phyloP scores from a whole-genome alignment of 2,113 vertebrate species.

The Jacana jacana region DNA sequence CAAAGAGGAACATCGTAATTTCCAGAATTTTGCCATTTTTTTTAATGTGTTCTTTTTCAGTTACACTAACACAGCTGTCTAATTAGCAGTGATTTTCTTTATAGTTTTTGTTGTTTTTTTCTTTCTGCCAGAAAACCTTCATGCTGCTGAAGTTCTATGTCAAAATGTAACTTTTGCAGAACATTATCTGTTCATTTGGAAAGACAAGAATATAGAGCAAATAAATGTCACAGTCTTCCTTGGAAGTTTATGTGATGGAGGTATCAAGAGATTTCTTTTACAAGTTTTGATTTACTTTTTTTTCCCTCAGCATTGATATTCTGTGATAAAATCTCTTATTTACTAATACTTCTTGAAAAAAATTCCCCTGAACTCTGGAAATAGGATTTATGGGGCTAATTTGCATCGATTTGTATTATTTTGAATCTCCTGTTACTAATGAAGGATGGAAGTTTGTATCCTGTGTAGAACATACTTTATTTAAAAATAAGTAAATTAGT shows the following conservation, averaged over 20 bases:
- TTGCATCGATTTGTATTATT: not conserved
- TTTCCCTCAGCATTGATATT: not conserved
- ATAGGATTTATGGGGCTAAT: not conserved
- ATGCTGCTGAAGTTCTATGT: conserved; percentile 37
- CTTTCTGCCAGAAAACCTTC: conserved; percentile 40
- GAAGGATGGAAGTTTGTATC: not conserved
- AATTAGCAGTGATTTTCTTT: not conserved
- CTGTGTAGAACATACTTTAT: not conserved
- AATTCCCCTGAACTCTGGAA: not conserved
- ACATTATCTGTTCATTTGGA: conserved; percentile 84
- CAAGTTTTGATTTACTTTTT: not conserved
- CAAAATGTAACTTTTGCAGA: conserved; percentile 80
- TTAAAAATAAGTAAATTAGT: not conserved
- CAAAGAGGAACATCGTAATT: not conserved
- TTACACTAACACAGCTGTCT: not conserved
- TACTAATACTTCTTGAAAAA: not conserved
- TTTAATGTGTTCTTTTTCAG: not conserved
- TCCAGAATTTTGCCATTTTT: not conserved
- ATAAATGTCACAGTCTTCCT: conserved; percentile 74
- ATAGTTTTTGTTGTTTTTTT: not conserved
- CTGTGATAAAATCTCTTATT: not conserved
- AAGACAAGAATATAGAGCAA: conserved; percentile 76
- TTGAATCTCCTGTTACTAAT: not conserved
- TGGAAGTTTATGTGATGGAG: conserved; percentile 66
- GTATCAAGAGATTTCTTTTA: not conserved